Percentiles rank a stretch among this genome's conserved stretches.
phyloP scores from a whole-genome alignment of 2,113 vertebrate species.

The Ginglymostoma cirratum region DNA sequence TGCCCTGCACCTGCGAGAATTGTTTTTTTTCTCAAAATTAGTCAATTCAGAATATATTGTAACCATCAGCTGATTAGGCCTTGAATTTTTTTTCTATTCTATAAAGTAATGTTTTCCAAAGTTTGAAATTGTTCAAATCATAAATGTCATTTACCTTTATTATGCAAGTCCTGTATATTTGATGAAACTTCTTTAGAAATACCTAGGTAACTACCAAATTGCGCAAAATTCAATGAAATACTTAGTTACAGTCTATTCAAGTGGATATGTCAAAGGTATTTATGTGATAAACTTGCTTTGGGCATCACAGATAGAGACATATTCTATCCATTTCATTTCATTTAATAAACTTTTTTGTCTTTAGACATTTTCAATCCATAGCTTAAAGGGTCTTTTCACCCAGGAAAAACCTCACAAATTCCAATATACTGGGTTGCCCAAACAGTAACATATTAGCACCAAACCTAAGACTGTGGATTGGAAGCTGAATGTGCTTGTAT shows the following conservation, averaged over 20 bases:
- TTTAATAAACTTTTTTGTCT: background rate
- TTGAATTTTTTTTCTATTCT: background rate
- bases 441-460: background rate
- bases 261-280: background rate
- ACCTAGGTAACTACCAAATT: background rate
- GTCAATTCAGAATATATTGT: background rate
- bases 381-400: background rate
- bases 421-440: background rate
- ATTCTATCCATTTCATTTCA: background rate
- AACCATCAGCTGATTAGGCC: background rate
- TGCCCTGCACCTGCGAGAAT: background rate
- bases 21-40: background rate
- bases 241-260: background rate
- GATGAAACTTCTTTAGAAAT: background rate
- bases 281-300: background rate
- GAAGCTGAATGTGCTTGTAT: background rate
- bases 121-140: background rate
- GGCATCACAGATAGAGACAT: background rate
- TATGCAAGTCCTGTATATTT: background rate
- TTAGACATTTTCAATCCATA: background rate
- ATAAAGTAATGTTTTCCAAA: background rate
- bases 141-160: background rate
- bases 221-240: background rate
- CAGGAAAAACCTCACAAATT: background rate
- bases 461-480: background rate